Base-by-base conservation (phyloP, 2,113 vertebrate species). In the Indicator maculatus region DNA sequence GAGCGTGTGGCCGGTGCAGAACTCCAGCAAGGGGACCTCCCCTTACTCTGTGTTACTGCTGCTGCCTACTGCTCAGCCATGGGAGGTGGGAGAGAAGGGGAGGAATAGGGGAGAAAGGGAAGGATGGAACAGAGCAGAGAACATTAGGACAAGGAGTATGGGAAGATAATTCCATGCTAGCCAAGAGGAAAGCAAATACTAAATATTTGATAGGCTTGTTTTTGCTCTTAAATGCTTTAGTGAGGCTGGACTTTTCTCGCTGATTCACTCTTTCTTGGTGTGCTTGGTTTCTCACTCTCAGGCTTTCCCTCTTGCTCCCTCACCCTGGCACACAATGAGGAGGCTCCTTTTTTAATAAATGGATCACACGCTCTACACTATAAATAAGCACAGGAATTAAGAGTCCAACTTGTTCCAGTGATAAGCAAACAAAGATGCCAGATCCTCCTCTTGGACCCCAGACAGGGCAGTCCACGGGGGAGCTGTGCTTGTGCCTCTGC, bases 131-230 rank as follows among this genome's bases (percentile, higher is more conserved):
- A 61, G 38, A 13, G 6, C 38, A 26, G 65, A 71, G 75, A 79
- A 74, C 53, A 10, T 69, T 36, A 67, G 53, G 69, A 79, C 72
- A 74, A 81, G 56, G 64, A 52, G 76, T 27, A n/a, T 83, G 60
- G 67, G 58, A 87, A 89, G 58, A 73, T 95, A 90, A 90, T 88
- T 86, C 59, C 21, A 1, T 92, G 67, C 96, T 94, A 92, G 90
- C 82, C 74, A 88, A 90, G 76, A 53, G 64, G 47, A 95, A 92
- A 86, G 86, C 80, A 96, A 96, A 94, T 63, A 92, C 82, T 96
- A 93, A 96, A 96, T 97, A 97, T 97, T 97, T 97, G 83, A 97
- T 97, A 77, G 94, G 69, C 10, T 4, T 85, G 91, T 90, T 95
- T 96, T 96, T 93, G 64, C 71, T 58, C 73, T 80, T 88, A 86